phyloP scores from a whole-genome alignment of 2,797 vertebrate species.

The Myotis daubentonii region DNA sequence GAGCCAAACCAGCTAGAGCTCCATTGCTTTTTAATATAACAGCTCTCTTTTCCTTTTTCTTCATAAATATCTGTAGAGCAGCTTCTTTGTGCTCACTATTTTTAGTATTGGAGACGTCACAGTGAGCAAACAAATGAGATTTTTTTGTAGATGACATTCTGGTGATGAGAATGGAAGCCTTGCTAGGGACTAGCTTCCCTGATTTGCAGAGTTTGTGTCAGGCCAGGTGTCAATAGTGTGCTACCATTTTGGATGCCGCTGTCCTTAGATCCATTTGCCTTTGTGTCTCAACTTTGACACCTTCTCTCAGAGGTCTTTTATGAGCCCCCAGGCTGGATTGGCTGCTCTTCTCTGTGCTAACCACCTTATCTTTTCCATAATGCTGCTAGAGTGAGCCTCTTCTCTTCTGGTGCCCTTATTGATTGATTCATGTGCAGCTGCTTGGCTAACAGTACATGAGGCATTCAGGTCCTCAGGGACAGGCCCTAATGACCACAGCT shows the following conservation, averaged over 20 bases:
- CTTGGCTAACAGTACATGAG: background rate
- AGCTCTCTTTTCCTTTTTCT: conserved; percentile 1
- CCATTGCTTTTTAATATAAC: conserved; percentile 36
- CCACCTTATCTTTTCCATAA: background rate
- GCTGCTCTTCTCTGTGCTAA: background rate
- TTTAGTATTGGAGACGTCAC: conserved; percentile 13
- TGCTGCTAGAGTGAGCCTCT: background rate
- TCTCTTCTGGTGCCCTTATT: background rate
- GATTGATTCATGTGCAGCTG: background rate
- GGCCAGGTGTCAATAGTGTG: background rate
- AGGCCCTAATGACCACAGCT: background rate
- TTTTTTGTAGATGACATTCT: background rate
- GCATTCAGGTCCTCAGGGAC: conserved; percentile 10
- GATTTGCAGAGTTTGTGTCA: background rate
- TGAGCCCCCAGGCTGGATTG: background rate
- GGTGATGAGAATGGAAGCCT: conserved; percentile 1
- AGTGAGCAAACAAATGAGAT: background rate
- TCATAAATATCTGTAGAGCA: background rate
- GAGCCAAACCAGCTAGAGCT: too few relatives aligned
- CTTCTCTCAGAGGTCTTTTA: background rate
- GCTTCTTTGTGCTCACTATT: background rate
- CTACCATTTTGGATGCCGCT: background rate
- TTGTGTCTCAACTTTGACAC: conserved; percentile 12
- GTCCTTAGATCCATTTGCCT: background rate
- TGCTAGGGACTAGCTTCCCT: background rate